These are phyloP conservation scores for Sturnira hondurensis DNA, from an alignment of 2,113 vertebrate species.

Conservation along the genomic window DNA sequence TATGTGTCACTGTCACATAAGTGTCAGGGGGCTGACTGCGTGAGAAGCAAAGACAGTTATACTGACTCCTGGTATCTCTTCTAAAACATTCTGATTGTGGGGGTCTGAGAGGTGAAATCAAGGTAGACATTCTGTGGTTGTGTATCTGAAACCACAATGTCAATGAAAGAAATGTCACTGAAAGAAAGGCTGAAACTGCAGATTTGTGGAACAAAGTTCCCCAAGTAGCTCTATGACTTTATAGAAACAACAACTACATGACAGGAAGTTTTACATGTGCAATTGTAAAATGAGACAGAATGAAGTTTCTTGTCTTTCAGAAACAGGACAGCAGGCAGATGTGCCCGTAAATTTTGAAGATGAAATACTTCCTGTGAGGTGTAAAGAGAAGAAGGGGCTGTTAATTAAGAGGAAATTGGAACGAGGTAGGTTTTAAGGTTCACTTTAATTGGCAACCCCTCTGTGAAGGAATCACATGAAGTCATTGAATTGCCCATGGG, in stretches of 20 bases:
- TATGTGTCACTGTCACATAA: not conserved
- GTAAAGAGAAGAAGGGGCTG: not conserved
- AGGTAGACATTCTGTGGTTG: not conserved
- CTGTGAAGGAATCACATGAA: not conserved
- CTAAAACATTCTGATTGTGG: not conserved
- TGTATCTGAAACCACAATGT: not conserved
- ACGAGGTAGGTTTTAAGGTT: not conserved
- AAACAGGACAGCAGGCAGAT: accelerated
- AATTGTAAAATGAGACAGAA: not conserved
- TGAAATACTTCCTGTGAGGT: slow-evolving; percentile 32
- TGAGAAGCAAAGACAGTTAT: not conserved
- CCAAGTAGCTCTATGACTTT: not conserved
- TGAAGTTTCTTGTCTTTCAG: slow-evolving; percentile 43
- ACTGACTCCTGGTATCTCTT: not conserved
- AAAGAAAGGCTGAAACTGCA: not conserved
- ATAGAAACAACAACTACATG: not conserved
- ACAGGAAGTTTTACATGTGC: too few species aligned
- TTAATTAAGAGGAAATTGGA: slow-evolving; percentile 43
- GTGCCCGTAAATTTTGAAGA: not conserved
- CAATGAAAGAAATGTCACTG: not conserved
- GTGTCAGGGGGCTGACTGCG: not conserved
- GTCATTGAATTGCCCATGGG: not conserved
- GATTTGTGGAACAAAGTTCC: not conserved
- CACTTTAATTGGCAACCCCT: not conserved
- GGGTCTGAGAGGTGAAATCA: not conserved